phyloP scores from a whole-genome alignment of 2,888 invertebrate species.

The Spodoptera exigua region DNA sequence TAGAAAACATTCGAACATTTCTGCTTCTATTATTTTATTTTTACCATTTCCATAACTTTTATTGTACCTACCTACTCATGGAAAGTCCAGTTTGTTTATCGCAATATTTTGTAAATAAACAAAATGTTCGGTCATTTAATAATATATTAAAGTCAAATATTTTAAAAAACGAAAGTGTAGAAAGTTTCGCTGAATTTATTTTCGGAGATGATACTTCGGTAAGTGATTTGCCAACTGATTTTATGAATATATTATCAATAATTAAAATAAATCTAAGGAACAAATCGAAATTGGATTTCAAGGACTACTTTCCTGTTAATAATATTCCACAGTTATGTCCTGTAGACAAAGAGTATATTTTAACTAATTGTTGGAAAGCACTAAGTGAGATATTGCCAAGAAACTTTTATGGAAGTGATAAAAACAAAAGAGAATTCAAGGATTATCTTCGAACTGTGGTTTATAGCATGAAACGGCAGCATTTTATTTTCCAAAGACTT shows the following conservation, averaged over 20 bases:
- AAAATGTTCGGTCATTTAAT: slow-evolving; percentile 77
- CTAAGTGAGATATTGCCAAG: slow-evolving; percentile 75
- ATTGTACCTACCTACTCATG: slow-evolving; percentile 53
- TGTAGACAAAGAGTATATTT: slow-evolving; percentile 71
- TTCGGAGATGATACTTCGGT: slow-evolving; percentile 63
- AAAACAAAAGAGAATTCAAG: slow-evolving; percentile 76
- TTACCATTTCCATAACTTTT: no score
- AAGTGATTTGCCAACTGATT: slow-evolving; percentile 62
- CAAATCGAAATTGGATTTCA: slow-evolving; percentile 74
- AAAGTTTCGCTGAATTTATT: slow-evolving; percentile 61
- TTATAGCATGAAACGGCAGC: slow-evolving; percentile 81
- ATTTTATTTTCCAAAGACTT: slow-evolving; percentile 66
- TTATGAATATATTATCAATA: slow-evolving; percentile 60
- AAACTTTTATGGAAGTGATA: slow-evolving; percentile 70
- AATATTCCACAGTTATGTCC: slow-evolving; percentile 57
- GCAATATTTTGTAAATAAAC: slow-evolving; percentile 80
- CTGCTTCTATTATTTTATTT: no score
- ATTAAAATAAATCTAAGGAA: slow-evolving; percentile 69
- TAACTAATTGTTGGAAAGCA: slow-evolving; percentile 67
- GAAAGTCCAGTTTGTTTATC: slow-evolving; percentile 73
- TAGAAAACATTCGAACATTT: neutral
- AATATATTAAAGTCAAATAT: slow-evolving; percentile 72
- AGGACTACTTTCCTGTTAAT: slow-evolving; percentile 63
- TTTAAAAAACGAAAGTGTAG: slow-evolving; percentile 62
- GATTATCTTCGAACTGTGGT: slow-evolving; percentile 68